A percentile compares a stretch with the other conserved stretches of the same genome.
Conservation (phyloP, 2,888 invertebrate species). For the Acronicta leporina region DNA sequence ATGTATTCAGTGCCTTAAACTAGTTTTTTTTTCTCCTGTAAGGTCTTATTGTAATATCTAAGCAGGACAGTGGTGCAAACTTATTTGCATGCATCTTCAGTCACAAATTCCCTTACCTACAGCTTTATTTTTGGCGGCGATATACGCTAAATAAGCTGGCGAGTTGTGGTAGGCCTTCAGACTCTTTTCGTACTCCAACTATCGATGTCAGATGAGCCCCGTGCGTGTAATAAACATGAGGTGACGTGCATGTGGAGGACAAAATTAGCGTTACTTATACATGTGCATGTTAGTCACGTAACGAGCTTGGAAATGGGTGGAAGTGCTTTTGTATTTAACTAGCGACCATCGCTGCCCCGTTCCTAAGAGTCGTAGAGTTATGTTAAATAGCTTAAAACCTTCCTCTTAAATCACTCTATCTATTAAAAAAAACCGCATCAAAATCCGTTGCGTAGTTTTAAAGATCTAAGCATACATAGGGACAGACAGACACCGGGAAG, state of each 20-base stretch:
- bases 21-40: too few species aligned
- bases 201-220: conserved; percentile 58
- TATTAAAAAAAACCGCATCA: too few species aligned
- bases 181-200: conserved; percentile 97
- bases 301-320: conserved; percentile 28
- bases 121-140: conserved; percentile 97
- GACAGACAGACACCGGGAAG: too few species aligned
- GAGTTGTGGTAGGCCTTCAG: conserved; percentile 98
- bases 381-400: too few species aligned
- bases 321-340: conserved; percentile 11
- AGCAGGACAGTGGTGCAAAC: conserved; percentile 9
- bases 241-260: conserved; percentile 81
- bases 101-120: conserved; percentile 88
- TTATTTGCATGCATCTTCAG: conserved; percentile 49
- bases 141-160: conserved; percentile 97
- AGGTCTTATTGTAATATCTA: neutral
- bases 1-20: too few species aligned
- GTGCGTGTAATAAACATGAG: conserved; percentile 72
- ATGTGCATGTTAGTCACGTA: conserved; percentile 79
- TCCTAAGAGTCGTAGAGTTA: too few species aligned
- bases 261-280: conserved; percentile 74
- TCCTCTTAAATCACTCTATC: too few species aligned
- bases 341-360: too few species aligned
- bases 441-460: too few species aligned
- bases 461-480: too few species aligned